Evolutionary conservation across 1,140 invertebrate species (phyloP).

Genomic region (Antheraea pernyi): DNA sequence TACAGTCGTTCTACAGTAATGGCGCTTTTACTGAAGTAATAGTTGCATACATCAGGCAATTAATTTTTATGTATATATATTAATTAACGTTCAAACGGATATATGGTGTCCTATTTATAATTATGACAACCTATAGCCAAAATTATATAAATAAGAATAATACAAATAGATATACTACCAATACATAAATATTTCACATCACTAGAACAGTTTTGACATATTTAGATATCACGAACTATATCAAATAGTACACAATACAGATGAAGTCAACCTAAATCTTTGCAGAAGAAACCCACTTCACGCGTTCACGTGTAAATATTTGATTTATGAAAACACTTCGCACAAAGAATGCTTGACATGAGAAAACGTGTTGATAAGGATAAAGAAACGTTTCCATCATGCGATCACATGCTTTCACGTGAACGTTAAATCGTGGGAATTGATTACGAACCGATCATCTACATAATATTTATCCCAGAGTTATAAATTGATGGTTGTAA

Average conservation of each 20-base stretch:
- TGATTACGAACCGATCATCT: slow-evolving; percentile 38
- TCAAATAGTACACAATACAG: background rate
- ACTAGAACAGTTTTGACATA: no score
- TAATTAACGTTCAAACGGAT: no score
- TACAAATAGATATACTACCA: no score
- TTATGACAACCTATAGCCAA: no score
- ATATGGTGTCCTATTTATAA: no score
- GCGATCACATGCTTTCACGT: slow-evolving; percentile 62
- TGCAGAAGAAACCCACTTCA: background rate
- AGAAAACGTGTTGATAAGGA: slow-evolving; percentile 55
- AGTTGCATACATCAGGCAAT: no score
- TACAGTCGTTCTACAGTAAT: no score
- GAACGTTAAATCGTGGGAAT: slow-evolving; percentile 59
- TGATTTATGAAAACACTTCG: slow-evolving; percentile 4
- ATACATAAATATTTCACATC: no score
- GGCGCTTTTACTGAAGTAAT: no score
- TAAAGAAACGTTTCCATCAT: slow-evolving; percentile 43
- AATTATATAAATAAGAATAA: no score
- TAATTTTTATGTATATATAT: no score
- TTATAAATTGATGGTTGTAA: slow-evolving; percentile 37
- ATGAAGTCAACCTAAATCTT: background rate
- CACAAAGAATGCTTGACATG: slow-evolving; percentile 31
- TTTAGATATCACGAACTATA: background rate
- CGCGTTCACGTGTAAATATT: background rate
- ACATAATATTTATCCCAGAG: slow-evolving; percentile 38